Base-by-base conservation (phyloP, 2,888 invertebrate species). In the Dynastes maya region DNA sequence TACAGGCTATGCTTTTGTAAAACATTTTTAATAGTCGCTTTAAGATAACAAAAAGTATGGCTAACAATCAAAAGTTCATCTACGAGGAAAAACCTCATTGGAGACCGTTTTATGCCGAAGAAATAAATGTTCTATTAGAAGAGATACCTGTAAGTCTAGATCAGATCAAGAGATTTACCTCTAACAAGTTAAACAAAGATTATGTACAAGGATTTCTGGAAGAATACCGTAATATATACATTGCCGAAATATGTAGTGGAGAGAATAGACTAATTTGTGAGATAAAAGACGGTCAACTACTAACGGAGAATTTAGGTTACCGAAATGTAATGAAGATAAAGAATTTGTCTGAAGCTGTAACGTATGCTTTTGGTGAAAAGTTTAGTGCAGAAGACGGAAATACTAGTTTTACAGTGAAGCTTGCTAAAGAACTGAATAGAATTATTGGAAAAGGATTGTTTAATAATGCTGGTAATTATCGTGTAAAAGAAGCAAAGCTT, bases 51-150 rank as follows among this genome's bases (percentile, higher is more conserved):
- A 2, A 9, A 8, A 45, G 2, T 11, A 45, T 45, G 45, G 45
- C 45, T 45, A 58, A 3, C 3, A 58, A 22, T 58, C 13, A n/a
- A 22, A 22, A 63, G 8, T 67, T 67, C 27, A 45, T 13, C 8
- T 70, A 45, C 32, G 70, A 70, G 53, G n/a, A 70, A n/a, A 55
- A 27, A 53, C 70, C 70, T 70, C 53, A 70, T 32, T 70, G 70
- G 70, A 70, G 70, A 32, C 70, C 70, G 1, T 9, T 13, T 53
- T 70, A 70, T 16, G 70, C 70, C 53, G 53, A 51, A 53, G 32
- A 29, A 32, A 70, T 70, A 4, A 45, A 32, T 13, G 22, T 45
- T 9, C 53, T 70, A 27, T 32, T 70, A n/a, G 32, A 27, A 53
- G 53, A 70, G 5, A 67, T 67, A 22, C 67, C 67, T 9, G 9